A percentile compares a stretch with the other conserved stretches of the same genome.
Conservation (phyloP, 1,140 invertebrate species). For the Ips nitidus region DNA sequence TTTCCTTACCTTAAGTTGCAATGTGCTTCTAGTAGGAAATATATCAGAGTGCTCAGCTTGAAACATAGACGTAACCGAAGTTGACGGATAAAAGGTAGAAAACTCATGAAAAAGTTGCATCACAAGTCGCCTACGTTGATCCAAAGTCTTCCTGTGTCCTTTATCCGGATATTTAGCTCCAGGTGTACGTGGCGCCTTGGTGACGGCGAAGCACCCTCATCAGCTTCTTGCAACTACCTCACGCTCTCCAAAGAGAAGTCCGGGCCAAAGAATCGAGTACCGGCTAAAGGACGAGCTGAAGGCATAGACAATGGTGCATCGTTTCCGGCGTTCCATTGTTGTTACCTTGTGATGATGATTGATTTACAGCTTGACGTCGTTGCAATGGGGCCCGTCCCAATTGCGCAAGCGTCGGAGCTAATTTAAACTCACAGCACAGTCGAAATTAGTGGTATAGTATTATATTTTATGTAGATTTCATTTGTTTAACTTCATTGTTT, state of each 20-base stretch:
- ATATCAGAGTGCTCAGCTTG: constrained; percentile 85
- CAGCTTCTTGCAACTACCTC: constrained; percentile 54
- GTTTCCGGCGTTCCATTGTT: neutral
- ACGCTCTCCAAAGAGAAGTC: constrained; percentile 87
- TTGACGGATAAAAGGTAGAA: constrained; percentile 76
- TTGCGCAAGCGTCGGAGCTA: constrained; percentile 91
- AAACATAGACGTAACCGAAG: constrained; percentile 88
- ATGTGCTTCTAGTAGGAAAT: constrained; percentile 89
- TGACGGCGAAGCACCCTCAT: constrained; percentile 64
- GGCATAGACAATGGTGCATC: constrained; percentile 49
- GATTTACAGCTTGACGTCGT: constrained; percentile 63
- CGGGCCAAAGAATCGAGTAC: constrained; percentile 87
- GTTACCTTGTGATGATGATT: neutral
- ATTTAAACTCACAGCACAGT: constrained; percentile 63
- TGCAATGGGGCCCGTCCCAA: constrained; percentile 84
- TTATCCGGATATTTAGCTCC: constrained; percentile 63
- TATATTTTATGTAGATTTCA: too few species aligned
- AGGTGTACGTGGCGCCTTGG: constrained; percentile 85
- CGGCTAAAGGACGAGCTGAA: constrained; percentile 53
- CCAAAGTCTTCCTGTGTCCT: constrained; percentile 81
- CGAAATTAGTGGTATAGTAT: too few species aligned
- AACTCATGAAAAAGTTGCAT: constrained; percentile 92
- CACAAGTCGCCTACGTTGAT: constrained; percentile 88
- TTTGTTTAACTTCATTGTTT: too few species aligned
- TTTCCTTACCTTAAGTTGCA: constrained; percentile 76